These are phyloP conservation scores for Drosophila suboccidentalis DNA, from an alignment of 2,888 invertebrate genomes.

Conservation along the genomic window DNA sequence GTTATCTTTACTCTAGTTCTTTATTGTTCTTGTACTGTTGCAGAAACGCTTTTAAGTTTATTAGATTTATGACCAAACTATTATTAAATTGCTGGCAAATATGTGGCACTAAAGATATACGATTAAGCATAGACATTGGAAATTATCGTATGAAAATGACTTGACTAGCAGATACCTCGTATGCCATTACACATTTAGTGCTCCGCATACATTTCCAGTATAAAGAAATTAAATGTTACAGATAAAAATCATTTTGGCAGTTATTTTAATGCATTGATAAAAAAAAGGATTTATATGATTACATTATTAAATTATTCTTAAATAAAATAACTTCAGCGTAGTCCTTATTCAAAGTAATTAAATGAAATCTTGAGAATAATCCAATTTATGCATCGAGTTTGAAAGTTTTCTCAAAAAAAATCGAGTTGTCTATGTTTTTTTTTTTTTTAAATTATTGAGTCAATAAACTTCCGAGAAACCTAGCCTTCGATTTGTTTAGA, in stretches of 20 bases:
- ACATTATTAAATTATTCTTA: neutral
- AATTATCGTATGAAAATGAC: neutral
- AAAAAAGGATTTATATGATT: neutral
- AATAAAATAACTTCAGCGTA: too few species aligned
- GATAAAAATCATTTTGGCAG: too few species aligned
- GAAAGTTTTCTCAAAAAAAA: too few species aligned
- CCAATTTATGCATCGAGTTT: too few species aligned
- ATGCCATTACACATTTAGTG: neutral
- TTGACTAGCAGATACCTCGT: neutral
- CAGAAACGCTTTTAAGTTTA: conserved; percentile 38
- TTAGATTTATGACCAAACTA: conserved; percentile 46
- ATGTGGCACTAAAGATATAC: conserved; percentile 1
- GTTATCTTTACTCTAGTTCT: conserved; percentile 15
- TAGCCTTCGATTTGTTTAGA: too few species aligned
- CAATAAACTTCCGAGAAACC: too few species aligned
- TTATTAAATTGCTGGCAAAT: conserved; percentile 19
- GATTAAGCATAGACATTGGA: neutral
- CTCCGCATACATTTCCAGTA: neutral
- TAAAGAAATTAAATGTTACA: neutral
- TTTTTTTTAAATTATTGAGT: too few species aligned
- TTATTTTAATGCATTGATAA: too few species aligned
- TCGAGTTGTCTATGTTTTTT: too few species aligned
- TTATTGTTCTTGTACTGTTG: conserved; percentile 18
- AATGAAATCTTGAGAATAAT: too few species aligned
- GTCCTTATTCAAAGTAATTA: too few species aligned